A percentile compares a stretch with the other conserved stretches of the same genome.
Conservation (phyloP, 2,113 vertebrate genomes). For the Mesoclemmys tuberculata region DNA sequence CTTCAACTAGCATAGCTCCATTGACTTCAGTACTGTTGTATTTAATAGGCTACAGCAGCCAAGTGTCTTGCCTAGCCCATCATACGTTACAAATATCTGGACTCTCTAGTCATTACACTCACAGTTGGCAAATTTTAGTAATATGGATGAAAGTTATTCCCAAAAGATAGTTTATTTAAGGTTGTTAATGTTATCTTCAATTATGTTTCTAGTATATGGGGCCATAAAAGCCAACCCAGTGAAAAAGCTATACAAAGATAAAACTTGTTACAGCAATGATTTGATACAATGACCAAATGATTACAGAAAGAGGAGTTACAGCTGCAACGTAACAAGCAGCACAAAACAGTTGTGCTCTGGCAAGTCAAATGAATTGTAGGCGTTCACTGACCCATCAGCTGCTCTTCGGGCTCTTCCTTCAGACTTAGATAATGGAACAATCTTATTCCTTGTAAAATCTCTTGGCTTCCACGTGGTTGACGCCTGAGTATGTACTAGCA, state of each 20-base stretch:
- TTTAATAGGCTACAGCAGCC: not conserved
- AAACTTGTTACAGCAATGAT: not conserved
- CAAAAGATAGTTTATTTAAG: not conserved
- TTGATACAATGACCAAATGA: not conserved
- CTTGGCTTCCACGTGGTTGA: not conserved
- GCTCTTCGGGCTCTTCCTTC: not conserved
- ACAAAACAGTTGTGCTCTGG: not conserved
- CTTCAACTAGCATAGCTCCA: not conserved
- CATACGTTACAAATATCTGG: not conserved
- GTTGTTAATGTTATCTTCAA: not conserved
- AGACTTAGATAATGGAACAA: not conserved
- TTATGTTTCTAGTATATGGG: not conserved
- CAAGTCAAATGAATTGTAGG: not conserved
- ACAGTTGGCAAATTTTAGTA: not conserved
- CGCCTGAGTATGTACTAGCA: not conserved
- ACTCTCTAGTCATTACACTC: not conserved
- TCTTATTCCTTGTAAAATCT: not conserved
- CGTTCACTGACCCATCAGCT: not conserved
- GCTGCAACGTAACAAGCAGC: not conserved
- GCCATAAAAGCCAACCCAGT: not conserved
- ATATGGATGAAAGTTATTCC: not conserved
- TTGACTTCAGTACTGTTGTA: not conserved
- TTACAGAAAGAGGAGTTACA: not conserved
- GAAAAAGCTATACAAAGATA: not conserved
- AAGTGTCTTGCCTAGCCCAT: not conserved